Percentiles rank a stretch among this genome's conserved stretches.
Evolutionary conservation across 2,888 invertebrate species (phyloP).

Genomic region (Drosophila fulvimacula): DNA sequence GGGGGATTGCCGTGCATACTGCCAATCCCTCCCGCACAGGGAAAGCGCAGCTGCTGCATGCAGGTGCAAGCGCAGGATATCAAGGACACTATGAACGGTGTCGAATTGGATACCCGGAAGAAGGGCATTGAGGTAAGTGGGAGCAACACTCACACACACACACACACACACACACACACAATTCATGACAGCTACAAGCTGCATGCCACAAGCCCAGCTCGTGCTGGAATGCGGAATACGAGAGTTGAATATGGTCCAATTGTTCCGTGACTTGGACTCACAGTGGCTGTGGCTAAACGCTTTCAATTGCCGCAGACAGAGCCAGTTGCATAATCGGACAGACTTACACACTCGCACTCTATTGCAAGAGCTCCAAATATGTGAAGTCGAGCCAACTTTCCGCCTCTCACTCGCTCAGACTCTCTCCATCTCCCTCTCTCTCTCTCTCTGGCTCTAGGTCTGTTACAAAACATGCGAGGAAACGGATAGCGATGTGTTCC

Average conservation of each 20-base stretch:
- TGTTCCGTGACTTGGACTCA: constrained; percentile 48
- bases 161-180: background rate
- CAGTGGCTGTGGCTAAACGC: constrained; percentile 36
- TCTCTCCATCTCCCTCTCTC: background rate
- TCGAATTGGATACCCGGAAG: constrained; percentile 78
- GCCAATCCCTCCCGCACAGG: constrained; percentile 54
- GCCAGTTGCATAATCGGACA: constrained; percentile 52
- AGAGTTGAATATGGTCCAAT: constrained; percentile 28
- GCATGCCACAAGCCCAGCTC: constrained; percentile 37
- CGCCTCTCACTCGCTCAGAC: background rate
- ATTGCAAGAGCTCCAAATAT: constrained; percentile 46
- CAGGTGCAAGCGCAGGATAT: constrained; percentile 82
- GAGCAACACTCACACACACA: background rate
- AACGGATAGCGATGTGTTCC: constrained; percentile 89
- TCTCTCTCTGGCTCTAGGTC: constrained; percentile 66
- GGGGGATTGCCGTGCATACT: constrained; percentile 43
- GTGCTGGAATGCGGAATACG: constrained; percentile 55
- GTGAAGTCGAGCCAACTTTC: constrained; percentile 45
- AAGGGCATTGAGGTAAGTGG: constrained; percentile 83
- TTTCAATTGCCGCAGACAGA: constrained; percentile 38
- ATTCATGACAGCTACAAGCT: background rate
- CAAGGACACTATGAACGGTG: constrained; percentile 79
- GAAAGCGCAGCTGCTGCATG: constrained; percentile 79
- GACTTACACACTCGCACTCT: background rate
- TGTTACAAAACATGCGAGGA: constrained; percentile 85